Conservation (phyloP, 64 coral and sea anemone genomes). For the Orbicella faveolata region DNA sequence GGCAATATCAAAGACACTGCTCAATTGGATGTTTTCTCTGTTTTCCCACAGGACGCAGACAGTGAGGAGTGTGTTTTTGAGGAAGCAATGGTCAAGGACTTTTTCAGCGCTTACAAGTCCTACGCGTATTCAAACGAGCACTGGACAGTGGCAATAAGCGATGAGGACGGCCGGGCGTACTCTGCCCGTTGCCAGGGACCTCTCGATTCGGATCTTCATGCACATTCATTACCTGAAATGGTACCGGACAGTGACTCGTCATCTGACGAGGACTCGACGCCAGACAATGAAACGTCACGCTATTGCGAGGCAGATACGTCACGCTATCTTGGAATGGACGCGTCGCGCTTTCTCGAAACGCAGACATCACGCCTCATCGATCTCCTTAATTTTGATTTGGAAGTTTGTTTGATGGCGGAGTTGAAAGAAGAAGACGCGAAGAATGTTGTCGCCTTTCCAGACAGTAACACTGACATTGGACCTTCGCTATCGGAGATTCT, state of each 20-base stretch:
- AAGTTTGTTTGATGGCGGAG: constrained; percentile 26
- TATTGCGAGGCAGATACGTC: background rate
- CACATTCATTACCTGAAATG: constrained; percentile 42
- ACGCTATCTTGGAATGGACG: background rate
- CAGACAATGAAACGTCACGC: background rate
- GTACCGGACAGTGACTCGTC: constrained; percentile 34
- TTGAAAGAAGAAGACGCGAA: constrained; percentile 7
- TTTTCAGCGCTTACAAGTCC: constrained; percentile 81
- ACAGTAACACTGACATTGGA: constrained; percentile 30
- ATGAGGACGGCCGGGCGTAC: constrained; percentile 45
- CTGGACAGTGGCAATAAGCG: constrained; percentile 66
- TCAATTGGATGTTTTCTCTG: background rate
- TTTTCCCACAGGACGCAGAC: constrained; percentile 69
- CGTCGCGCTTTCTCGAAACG: constrained; percentile 6
- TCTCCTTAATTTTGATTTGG: constrained; percentile 26
- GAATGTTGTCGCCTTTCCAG: constrained; percentile 21
- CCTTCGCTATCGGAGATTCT: constrained; percentile 37
- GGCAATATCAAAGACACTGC: background rate
- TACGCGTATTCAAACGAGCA: constrained; percentile 79
- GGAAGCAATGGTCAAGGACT: constrained; percentile 76
- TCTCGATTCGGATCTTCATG: constrained; percentile 39
- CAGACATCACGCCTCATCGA: constrained; percentile 41
- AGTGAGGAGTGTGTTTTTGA: constrained; percentile 88
- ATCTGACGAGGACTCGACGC: constrained; percentile 27
- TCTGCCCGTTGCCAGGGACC: constrained; percentile 39